These are phyloP conservation scores for Anastrepha obliqua DNA, from an alignment of 1,140 invertebrate species.

Conservation along the genomic window DNA sequence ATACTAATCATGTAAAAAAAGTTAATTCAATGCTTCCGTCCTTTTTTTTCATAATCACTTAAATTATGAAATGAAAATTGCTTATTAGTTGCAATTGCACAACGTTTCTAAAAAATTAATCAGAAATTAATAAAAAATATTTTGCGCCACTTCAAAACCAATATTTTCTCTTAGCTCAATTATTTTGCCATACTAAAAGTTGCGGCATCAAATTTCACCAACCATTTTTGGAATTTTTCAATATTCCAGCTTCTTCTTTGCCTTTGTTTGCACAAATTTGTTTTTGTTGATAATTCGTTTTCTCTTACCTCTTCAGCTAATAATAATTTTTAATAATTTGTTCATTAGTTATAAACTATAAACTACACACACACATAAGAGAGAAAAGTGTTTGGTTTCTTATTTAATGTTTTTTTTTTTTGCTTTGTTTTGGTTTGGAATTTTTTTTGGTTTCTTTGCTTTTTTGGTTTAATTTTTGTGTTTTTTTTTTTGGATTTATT, in stretches of 20 bases:
- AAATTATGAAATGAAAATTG: no score
- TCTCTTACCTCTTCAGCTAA: not conserved
- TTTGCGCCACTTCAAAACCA: no score
- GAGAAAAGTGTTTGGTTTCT: constrained; percentile 51
- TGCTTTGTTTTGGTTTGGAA: not conserved
- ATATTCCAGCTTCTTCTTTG: not conserved
- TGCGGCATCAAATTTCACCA: not conserved
- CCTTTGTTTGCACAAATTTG: constrained; percentile 30
- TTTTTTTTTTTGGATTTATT: not conserved
- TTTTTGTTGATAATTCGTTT: not conserved
- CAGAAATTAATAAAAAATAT: no score
- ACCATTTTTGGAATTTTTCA: constrained; percentile 12
- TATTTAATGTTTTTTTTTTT: constrained; percentile 32
- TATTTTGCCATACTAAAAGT: not conserved
- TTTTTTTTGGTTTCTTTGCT: not conserved
- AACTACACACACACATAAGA: constrained; percentile 59
- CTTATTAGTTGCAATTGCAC: no score
- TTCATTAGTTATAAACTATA: constrained; percentile 57
- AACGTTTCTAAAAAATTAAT: no score
- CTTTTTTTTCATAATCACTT: no score
- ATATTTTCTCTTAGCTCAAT: no score
- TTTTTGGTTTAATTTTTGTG: not conserved
- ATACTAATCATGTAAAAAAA: no score
- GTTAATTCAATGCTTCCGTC: no score
- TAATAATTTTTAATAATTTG: constrained; percentile 50